Evolutionary conservation across 2,888 invertebrate genomes (phyloP), one percentile per base, ranked within the genome.

Genomic region (Habroteleia sp.): DNA sequence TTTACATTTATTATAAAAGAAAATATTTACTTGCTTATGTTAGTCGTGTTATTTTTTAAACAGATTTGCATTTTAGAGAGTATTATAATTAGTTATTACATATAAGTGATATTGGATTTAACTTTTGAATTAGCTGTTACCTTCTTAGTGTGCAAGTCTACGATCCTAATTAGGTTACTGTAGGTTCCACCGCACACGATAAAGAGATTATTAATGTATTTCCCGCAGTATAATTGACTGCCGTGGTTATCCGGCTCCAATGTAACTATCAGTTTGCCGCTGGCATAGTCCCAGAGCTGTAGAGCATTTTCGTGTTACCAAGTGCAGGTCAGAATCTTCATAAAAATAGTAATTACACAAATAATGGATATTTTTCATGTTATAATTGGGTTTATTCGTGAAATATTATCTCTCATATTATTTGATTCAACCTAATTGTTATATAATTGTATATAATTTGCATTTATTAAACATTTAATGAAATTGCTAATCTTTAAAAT

Each of bases 201-300:
- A 46, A 91, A 90, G 77, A 91, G 91, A 52, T 91, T 91, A 17
- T 89, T 89, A 29, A 92, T 89, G 79, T 91, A 91, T 84, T 90
- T 91, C 14, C 93, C 93, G 80, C 92, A 92, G 82, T 92, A 93
- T 10, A 93, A 88, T 89, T 92, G 89, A 17, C 90, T 90, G 35
- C 87, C 83, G 76, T 89, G 82, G 77, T 87, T 84, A 80, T 93
- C 92, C 0, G 92, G 92, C 62, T 90, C 90, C 41, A 93, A 88
- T 7, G 90, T 91, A 73, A 90, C 89, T 35, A 93, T 91, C 50
- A 93, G 86, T 86, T 91, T 92, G 72, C 92, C 92, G n/a, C 91
- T 91, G 4, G 90, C 91, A 80, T 93, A 93, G 84, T 93, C 93
- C 91, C 92, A 93, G 14, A 93, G 77, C 84, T 93, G 92, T 69